Evolutionary conservation across 2,797 vertebrate genomes (phyloP), one percentile per base, ranked within the genome.

Genomic region (Muscicapa striata): DNA sequence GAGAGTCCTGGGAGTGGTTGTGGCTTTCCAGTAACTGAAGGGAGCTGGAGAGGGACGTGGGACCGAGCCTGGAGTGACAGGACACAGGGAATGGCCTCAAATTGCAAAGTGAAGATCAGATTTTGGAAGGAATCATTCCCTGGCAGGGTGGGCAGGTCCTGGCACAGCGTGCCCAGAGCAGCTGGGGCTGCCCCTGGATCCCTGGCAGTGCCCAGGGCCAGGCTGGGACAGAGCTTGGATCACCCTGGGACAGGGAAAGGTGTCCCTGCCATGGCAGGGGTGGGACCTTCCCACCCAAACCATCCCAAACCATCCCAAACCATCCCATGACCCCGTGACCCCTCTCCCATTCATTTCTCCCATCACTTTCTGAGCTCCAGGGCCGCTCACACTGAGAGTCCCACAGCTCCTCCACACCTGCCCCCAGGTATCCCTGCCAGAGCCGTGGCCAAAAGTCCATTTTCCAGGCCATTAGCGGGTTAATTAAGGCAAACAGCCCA

Each of bases 221-320:
- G 27, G 32, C 0, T 72, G 36, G 36, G 34, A 36, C 0, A 0
- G 45, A 8, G 30, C 26, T 48, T 13, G 34, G 19, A 63, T 36
- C 43, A 29, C 0, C 9, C 32, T n/a, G 27, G 36, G 3, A 1
- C 0, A 5, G 22, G 4, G 36, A 55, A 9, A 61, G 6, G 4
- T 29, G 34, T 55, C 30, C 30, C 34, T 80, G 36, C 57, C 13
- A 1, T 11, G 34, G 29, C 11, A 59, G 26, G 32, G 9, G 5
- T 32, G 26, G 19, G 27, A 32, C 11, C 11, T 38, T 38, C 43
- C 57, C 58, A 51, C 43, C 10, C 36, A 30, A 34, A 55, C 36
- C 41, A 18, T 43, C 17, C 57, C 34, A 15, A 48, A 48, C 22
- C 46, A 8, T 48, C 15, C 10, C 38, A 22, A 34, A 55, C 26